These are phyloP conservation scores for Opisthograptis luteolata DNA, from an alignment of 2,888 invertebrate genomes.

Conservation along the genomic window DNA sequence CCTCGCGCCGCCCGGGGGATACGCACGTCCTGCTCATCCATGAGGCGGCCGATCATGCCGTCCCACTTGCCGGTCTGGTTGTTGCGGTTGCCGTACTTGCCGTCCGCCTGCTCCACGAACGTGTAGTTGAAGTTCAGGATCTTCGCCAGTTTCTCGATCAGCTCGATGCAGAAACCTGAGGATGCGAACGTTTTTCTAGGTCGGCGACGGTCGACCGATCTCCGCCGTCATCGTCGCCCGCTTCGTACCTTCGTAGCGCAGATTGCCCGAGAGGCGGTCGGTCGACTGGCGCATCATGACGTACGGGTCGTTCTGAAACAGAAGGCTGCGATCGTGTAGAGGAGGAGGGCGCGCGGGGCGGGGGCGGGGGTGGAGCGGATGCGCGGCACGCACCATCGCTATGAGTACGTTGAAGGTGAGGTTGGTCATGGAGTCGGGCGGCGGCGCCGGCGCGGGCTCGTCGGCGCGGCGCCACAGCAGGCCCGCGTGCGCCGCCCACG, in stretches of 20 bases:
- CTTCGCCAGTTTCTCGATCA: conserved; percentile 90
- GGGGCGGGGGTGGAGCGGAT: too few relatives aligned
- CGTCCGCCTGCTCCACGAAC: conserved; percentile 88
- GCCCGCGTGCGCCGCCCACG: conserved; percentile 57
- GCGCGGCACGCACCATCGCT: conserved; percentile 55
- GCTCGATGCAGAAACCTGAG: conserved; percentile 93
- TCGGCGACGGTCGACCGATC: too few relatives aligned
- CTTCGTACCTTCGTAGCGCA: conserved; percentile 89
- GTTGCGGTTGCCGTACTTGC: conserved; percentile 87
- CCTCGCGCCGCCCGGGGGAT: neutral
- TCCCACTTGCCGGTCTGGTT: conserved; percentile 85
- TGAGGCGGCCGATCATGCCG: conserved; percentile 89
- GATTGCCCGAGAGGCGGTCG: conserved; percentile 88
- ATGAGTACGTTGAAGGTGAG: conserved; percentile 72
- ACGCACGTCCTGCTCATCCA: conserved; percentile 80
- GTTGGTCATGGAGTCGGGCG: conserved; percentile 67
- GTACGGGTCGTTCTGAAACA: conserved; percentile 91
- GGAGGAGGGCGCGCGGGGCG: neutral
- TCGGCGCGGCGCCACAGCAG: conserved; percentile 55
- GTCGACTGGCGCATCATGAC: conserved; percentile 91
- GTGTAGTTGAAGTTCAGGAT: conserved; percentile 92
- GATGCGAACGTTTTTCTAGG: neutral
- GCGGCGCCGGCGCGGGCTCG: conserved; percentile 46
- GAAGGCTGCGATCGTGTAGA: neutral
- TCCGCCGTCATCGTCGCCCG: too few relatives aligned